These are phyloP conservation scores for Volucella bombylans DNA, from an alignment of 2,888 invertebrate species.

Conservation along the genomic window DNA sequence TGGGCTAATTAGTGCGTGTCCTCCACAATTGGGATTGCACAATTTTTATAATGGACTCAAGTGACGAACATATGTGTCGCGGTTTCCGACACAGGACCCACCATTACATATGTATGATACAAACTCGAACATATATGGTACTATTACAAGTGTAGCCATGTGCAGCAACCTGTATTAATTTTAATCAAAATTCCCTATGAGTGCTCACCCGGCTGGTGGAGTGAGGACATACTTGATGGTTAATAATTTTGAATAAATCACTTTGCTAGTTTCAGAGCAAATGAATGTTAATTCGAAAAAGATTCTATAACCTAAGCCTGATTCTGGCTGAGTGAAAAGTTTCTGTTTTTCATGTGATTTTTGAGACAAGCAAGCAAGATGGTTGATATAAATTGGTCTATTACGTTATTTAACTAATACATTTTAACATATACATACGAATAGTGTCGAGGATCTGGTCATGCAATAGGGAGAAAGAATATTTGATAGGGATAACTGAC, in stretches of 20 bases:
- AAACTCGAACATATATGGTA: neutral
- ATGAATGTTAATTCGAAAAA: too few relatives aligned
- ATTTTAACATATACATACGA: too few relatives aligned
- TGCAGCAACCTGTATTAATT: constrained; percentile 65
- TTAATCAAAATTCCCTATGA: constrained; percentile 58
- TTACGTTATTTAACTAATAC: too few relatives aligned
- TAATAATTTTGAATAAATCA: constrained; percentile 68
- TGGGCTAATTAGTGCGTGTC: constrained; percentile 70
- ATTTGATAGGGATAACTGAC: too few relatives aligned
- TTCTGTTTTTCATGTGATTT: too few relatives aligned
- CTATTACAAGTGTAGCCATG: constrained; percentile 46
- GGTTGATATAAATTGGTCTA: too few relatives aligned
- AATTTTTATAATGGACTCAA: constrained; percentile 65
- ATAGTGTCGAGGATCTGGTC: too few relatives aligned
- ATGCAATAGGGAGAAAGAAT: too few relatives aligned
- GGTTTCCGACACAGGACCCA: constrained; percentile 40
- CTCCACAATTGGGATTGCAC: constrained; percentile 67
- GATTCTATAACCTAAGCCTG: too few relatives aligned
- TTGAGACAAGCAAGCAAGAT: too few relatives aligned
- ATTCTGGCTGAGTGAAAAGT: too few relatives aligned
- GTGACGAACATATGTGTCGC: constrained; percentile 58
- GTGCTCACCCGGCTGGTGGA: constrained; percentile 18
- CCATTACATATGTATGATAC: too few relatives aligned
- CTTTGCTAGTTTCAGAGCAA: neutral
- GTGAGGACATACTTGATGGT: constrained; percentile 31